Conservation (phyloP, 2,888 invertebrate species). For the Dasysyrphus tricinctus region DNA sequence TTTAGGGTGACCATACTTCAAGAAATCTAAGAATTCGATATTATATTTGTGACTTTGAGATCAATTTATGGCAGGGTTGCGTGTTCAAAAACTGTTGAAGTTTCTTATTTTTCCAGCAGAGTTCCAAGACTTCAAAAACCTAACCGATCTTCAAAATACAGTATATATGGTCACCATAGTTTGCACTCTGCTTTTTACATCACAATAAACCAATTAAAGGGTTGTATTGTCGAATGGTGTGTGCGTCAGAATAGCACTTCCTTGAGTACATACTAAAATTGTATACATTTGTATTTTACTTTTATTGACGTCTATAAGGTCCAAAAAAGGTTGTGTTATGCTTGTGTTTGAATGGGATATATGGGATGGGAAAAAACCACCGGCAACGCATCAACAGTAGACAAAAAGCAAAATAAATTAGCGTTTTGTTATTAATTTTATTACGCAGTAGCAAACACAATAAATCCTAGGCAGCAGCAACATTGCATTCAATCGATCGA, state of each 20-base stretch:
- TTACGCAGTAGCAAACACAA: constrained; percentile 78
- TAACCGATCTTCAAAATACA: not conserved
- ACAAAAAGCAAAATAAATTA: constrained; percentile 80
- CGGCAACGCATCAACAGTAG: constrained; percentile 56
- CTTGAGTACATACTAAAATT: constrained; percentile 16
- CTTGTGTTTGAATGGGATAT: not conserved
- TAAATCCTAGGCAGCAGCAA: constrained; percentile 63
- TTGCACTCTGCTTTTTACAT: constrained; percentile 62
- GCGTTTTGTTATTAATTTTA: constrained; percentile 83
- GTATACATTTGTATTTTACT: constrained; percentile 24
- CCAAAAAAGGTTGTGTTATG: constrained; percentile 53
- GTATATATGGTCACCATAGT: not conserved
- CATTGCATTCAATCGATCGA: constrained; percentile 62
- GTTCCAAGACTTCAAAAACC: not conserved
- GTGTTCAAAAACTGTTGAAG: not conserved
- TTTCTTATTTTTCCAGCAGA: not conserved
- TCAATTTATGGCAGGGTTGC: not conserved
- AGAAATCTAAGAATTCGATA: not conserved
- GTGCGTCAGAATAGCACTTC: constrained; percentile 37
- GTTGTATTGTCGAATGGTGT: constrained; percentile 40
- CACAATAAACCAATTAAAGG: constrained; percentile 74
- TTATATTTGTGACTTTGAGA: not conserved
- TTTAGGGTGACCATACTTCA: not conserved
- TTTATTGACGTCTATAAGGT: not conserved
- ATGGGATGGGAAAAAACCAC: constrained; percentile 63